Conservation (phyloP, 2,888 invertebrate species). For the Tridacna gigas region DNA sequence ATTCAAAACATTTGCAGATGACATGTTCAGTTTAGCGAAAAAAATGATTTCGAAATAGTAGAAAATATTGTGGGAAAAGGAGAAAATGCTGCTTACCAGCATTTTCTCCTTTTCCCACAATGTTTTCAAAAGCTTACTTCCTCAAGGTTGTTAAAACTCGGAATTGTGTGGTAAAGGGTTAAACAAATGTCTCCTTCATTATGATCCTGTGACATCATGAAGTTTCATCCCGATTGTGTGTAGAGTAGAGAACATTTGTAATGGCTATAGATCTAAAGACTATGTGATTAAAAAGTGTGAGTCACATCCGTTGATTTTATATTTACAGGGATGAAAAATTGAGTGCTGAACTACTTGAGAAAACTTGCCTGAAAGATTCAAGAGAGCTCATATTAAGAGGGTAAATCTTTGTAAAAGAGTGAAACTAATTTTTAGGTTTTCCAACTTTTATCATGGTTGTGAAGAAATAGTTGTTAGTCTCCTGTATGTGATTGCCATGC, state of each 20-base stretch:
- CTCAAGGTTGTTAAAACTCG: not conserved
- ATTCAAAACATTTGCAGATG: too few species aligned
- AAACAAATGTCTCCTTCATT: not conserved
- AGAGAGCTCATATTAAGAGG: constrained; percentile 28
- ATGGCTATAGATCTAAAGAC: too few species aligned
- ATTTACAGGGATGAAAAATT: constrained; percentile 45
- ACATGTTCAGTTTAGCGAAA: too few species aligned
- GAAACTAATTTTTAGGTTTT: too few species aligned
- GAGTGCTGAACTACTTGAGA: constrained; percentile 40
- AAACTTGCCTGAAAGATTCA: constrained; percentile 30
- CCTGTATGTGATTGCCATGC: too few species aligned
- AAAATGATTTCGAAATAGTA: too few species aligned
- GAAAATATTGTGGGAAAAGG: not conserved
- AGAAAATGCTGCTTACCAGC: not conserved
- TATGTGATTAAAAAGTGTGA: too few species aligned
- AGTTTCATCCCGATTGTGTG: too few species aligned
- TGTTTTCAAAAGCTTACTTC: not conserved
- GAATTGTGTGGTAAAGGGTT: not conserved
- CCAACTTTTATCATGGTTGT: too few species aligned
- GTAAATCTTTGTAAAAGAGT: constrained; percentile 7
- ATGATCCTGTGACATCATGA: not conserved
- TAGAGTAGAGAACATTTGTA: too few species aligned
- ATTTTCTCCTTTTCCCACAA: constrained; percentile 7
- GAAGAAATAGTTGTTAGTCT: too few species aligned
- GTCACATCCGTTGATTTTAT: not conserved